Percentiles rank a stretch among this genome's conserved stretches.
Evolutionary conservation across 2,888 invertebrate genomes (phyloP).

Genomic region (Eupithecia pulchellata): DNA sequence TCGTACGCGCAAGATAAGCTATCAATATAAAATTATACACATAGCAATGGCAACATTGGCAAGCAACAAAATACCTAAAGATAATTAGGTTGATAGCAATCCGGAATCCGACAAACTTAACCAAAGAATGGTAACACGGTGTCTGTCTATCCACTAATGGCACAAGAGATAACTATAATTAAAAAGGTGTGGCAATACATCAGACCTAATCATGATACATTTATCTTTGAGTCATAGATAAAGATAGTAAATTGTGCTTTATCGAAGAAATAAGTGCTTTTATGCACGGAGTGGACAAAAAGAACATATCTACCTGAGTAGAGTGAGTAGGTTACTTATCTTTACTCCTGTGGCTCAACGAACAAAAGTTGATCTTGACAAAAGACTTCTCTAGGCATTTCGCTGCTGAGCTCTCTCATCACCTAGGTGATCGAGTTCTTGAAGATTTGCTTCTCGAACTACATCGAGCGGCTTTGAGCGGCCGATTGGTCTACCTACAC

Average conservation of each 20-base stretch:
- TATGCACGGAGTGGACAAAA: not conserved
- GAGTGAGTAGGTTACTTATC: not conserved
- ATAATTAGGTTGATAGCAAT: not conserved
- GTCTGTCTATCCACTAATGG: conserved; percentile 27
- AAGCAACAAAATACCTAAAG: not conserved
- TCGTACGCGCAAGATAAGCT: not conserved
- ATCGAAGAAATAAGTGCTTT: conserved; percentile 13
- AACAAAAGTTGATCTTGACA: not conserved
- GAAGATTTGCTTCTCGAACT: not conserved
- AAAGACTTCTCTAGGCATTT: not conserved
- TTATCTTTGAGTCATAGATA: conserved; percentile 30
- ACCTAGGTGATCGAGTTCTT: not conserved
- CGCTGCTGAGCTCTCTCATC: not conserved
- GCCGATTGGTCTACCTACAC: not conserved
- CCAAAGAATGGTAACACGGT: conserved; percentile 40
- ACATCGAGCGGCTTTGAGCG: not conserved
- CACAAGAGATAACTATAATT: conserved; percentile 33
- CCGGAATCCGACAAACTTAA: conserved; percentile 25
- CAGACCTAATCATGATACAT: conserved; percentile 24
- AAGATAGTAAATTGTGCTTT: conserved; percentile 15
- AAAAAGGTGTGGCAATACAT: conserved; percentile 37
- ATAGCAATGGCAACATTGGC: too few species aligned
- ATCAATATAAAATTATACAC: not conserved
- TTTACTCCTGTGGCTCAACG: not conserved
- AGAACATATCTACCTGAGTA: too few species aligned